These are phyloP conservation scores for Byasa hedistus DNA, from an alignment of 2,888 invertebrate genomes.

Conservation along the genomic window DNA sequence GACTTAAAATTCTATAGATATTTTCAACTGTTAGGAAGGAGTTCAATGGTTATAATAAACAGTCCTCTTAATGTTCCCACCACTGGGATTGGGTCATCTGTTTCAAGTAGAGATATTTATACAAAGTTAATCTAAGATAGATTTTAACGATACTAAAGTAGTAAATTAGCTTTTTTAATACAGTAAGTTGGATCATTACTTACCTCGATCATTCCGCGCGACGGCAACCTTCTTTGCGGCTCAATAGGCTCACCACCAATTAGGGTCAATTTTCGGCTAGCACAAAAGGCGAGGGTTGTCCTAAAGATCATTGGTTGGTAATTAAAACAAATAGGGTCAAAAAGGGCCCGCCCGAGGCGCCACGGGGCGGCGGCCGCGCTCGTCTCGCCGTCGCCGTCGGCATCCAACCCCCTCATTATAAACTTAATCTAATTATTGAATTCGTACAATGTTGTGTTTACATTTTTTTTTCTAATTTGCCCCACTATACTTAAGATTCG, in stretches of 20 bases:
- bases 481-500: constrained; percentile 76
- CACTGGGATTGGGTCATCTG: too few relatives aligned
- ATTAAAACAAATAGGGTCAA: constrained; percentile 80
- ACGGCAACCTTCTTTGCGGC: constrained; percentile 9
- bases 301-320: constrained; percentile 72
- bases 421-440: constrained; percentile 80
- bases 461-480: constrained; percentile 77
- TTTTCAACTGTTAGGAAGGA: too few relatives aligned
- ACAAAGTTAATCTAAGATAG: background rate
- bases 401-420: constrained; percentile 71
- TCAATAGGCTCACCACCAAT: constrained; percentile 59
- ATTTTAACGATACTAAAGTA: background rate
- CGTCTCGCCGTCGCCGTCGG: constrained; percentile 71
- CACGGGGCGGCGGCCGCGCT: constrained; percentile 64
- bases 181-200: background rate
- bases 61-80: too few relatives aligned
- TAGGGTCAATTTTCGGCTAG: constrained; percentile 71
- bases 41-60: too few relatives aligned
- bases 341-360: constrained; percentile 73
- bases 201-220: background rate
- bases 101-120: too few relatives aligned
- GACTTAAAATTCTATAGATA: too few relatives aligned
- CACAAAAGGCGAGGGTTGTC: constrained; percentile 69
- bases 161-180: background rate
- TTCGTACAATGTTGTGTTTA: constrained; percentile 80